phyloP scores from a whole-genome alignment of 2,113 vertebrate species.

The Pterocles gutturalis region DNA sequence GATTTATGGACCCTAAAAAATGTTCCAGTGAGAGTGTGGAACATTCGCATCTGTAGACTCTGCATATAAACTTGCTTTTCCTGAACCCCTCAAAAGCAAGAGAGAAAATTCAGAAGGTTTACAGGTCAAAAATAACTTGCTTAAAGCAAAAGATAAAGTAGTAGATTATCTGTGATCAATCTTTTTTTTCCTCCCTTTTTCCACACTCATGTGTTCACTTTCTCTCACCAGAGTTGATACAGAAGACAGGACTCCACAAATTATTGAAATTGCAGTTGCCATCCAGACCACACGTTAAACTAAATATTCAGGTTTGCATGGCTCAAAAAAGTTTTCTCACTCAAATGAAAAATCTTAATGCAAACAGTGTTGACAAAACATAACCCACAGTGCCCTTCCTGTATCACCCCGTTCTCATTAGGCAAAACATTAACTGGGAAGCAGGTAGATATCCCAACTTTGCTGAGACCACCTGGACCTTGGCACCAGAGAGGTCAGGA shows the following conservation, averaged over 20 bases:
- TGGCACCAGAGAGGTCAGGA: background rate
- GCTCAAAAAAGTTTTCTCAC: background rate
- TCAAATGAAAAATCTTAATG: background rate
- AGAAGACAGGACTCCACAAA: background rate
- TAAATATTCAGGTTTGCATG: background rate
- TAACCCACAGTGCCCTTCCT: background rate
- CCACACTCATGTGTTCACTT: background rate
- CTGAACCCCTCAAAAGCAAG: background rate
- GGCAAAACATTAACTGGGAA: background rate
- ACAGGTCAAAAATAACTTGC: background rate
- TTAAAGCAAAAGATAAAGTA: background rate
- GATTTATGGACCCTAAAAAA: slow-evolving; percentile 27
- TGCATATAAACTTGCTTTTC: background rate
- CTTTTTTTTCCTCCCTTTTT: background rate
- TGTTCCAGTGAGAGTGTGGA: background rate
- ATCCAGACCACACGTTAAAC: background rate
- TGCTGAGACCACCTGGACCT: background rate
- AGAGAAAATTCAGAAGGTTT: background rate
- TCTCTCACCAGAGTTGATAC: background rate
- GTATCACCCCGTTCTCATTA: background rate
- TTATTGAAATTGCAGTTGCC: background rate
- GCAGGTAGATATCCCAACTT: background rate
- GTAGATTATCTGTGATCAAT: background rate
- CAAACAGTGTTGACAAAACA: background rate
- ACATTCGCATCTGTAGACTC: background rate